Evolutionary conservation across 2,113 vertebrate genomes (phyloP).

Genomic region (Neomonachus schauinslandi): DNA sequence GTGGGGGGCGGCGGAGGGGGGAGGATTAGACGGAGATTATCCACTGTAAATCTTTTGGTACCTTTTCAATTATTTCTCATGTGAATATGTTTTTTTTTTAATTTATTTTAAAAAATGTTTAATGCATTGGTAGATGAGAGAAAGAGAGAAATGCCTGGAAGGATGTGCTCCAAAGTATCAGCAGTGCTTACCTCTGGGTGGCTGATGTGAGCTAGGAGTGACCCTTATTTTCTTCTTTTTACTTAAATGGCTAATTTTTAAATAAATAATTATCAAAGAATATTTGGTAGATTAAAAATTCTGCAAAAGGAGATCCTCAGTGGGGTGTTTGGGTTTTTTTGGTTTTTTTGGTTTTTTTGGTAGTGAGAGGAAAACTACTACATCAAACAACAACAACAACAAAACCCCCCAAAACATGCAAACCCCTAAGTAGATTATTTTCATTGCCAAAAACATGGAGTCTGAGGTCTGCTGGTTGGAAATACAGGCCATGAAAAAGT

Average conservation of each 20-base stretch:
- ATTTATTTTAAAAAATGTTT: neutral
- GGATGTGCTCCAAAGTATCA: neutral
- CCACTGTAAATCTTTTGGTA: neutral
- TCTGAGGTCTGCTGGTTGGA: neutral
- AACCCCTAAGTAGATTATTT: neutral
- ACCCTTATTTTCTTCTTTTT: neutral
- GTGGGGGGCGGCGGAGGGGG: accelerated
- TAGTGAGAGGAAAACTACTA: neutral
- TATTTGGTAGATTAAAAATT: neutral
- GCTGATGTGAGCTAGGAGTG: neutral
- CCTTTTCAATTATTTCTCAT: neutral
- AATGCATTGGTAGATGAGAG: neutral
- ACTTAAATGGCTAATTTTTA: neutral
- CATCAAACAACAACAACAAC: neutral
- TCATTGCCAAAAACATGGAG: neutral
- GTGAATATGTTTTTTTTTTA: neutral
- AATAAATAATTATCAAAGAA: conserved; percentile 10
- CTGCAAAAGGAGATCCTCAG: neutral
- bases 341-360: neutral
- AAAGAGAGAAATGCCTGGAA: neutral
- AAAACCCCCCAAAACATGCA: neutral
- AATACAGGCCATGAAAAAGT: neutral
- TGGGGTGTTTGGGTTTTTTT: neutral
- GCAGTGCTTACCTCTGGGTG: neutral
- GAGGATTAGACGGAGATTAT: neutral